phyloP scores from a whole-genome alignment of 2,888 invertebrate genomes.

The Ceriagrion tenellum region DNA sequence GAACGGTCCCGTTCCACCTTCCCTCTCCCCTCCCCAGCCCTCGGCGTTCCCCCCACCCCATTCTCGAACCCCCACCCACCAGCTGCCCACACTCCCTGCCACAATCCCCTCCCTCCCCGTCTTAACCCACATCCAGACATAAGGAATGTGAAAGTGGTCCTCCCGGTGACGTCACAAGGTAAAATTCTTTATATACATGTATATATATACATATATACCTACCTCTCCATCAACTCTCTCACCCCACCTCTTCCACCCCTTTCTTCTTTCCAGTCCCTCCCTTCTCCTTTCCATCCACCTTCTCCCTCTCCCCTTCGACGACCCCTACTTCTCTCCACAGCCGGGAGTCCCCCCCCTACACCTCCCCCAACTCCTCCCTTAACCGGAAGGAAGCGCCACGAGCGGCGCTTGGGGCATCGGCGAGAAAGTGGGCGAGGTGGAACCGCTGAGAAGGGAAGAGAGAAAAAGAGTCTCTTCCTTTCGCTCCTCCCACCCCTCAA shows the following conservation, averaged over 20 bases:
- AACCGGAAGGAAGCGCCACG: conserved; percentile 44
- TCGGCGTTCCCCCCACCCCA: no score
- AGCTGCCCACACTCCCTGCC: not conserved
- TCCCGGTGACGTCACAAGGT: conserved; percentile 72
- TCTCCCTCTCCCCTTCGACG: not conserved
- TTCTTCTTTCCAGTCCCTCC: not conserved
- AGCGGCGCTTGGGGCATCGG: not conserved
- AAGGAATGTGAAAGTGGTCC: conserved; percentile 76
- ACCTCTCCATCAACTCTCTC: not conserved
- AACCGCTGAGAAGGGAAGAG: not conserved
- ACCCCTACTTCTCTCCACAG: conserved; percentile 8
- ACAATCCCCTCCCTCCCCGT: not conserved
- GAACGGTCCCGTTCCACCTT: conserved; percentile 44
- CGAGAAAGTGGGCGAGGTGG: conserved; percentile 54
- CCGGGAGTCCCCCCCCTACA: no score
- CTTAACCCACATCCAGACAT: conserved; percentile 63
- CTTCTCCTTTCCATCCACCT: not conserved
- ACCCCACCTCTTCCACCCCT: not conserved
- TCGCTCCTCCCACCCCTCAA: not conserved
- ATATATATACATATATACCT: not conserved
- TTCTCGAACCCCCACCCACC: conserved; percentile 12
- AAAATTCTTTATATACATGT: not conserved
- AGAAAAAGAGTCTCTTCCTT: not conserved
- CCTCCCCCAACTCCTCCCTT: not conserved
- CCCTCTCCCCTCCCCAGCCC: not conserved